phyloP scores from a whole-genome alignment of 2,113 vertebrate genomes.

The Phaethon lepturus region DNA sequence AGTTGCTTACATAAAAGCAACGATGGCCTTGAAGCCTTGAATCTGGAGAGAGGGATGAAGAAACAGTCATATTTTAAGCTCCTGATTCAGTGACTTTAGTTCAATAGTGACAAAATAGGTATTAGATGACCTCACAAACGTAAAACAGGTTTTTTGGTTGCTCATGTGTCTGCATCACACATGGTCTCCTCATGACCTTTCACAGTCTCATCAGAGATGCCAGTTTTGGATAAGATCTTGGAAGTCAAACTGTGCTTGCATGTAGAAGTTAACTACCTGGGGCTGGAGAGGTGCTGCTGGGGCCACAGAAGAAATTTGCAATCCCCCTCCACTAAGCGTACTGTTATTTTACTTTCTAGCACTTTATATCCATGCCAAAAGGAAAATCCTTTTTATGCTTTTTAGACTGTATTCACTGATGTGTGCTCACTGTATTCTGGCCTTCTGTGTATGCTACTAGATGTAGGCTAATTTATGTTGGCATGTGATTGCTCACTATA shows the following conservation, averaged over 20 bases:
- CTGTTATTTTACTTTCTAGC: not conserved
- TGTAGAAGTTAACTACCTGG: not conserved
- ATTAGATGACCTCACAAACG: not conserved
- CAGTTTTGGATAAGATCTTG: not conserved
- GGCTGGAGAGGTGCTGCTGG: not conserved
- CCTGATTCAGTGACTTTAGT: not conserved
- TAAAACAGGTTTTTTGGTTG: not conserved
- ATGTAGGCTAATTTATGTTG: not conserved
- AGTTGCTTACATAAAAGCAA: not conserved
- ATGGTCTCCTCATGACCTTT: not conserved
- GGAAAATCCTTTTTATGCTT: not conserved
- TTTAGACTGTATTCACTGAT: not conserved
- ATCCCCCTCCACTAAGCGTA: not conserved
- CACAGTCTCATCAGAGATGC: not conserved
- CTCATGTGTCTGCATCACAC: not conserved
- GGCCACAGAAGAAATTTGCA: not conserved
- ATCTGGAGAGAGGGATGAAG: not conserved
- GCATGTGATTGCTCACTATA: slow-evolving; percentile 2
- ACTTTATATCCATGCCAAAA: not conserved
- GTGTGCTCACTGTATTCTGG: slow-evolving; percentile 4
- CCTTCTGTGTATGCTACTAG: not conserved
- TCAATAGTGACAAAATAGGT: not conserved
- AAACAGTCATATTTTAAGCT: not conserved
- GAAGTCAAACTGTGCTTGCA: not conserved
- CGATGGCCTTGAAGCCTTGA: not conserved